Evolutionary conservation across 1,140 invertebrate species (phyloP), one percentile per base, ranked within the genome.

Genomic region (Acromyrmex charruanus): DNA sequence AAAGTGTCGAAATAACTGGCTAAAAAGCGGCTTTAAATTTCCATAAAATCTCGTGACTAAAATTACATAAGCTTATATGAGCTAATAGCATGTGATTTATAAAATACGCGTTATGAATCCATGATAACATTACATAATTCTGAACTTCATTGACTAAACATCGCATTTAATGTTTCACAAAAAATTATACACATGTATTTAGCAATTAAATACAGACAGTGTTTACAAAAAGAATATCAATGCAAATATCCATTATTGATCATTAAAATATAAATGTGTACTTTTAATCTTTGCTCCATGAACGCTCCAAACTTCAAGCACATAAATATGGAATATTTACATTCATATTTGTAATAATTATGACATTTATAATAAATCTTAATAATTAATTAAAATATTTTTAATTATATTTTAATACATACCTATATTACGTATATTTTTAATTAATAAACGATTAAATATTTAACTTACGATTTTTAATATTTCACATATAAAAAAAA

Each of bases 41-140:
- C 44, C 51, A 49, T 31, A 4, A 14, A 35, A 39, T 31, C 49
- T 49, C 63, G 10, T 53, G 12, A 12, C 12, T 1, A 16, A 39
- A n/a, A 80, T 80, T 68, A 80, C 9, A 55, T 14, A 10, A 44
- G 2, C 65, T 55, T 69, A 25, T 80, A 55, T 25, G 21, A 25
- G 4, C 68, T 39, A 25, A 55, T 25, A 55, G 18, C 7, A 16
- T 3, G 14, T 3, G 3, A 59, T 25, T 79, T 66, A 55, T 69
- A 69, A 55, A 58, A 58, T n/a, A 21, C 9, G 14, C 18, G 35
- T 68, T 69, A 55, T 5, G 10, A 80, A 49, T 63, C 14, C 1
- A 12, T 28, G 49, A 55, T 53, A 25, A 7, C n/a, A 28, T n/a
- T 4, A 35, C 16, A 49, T 2, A 58, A 80, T 25, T 21, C 14